Evolutionary conservation across 1,140 invertebrate genomes (phyloP), one percentile per base, ranked within the genome.

Genomic region (Oryctes rhinoceros): DNA sequence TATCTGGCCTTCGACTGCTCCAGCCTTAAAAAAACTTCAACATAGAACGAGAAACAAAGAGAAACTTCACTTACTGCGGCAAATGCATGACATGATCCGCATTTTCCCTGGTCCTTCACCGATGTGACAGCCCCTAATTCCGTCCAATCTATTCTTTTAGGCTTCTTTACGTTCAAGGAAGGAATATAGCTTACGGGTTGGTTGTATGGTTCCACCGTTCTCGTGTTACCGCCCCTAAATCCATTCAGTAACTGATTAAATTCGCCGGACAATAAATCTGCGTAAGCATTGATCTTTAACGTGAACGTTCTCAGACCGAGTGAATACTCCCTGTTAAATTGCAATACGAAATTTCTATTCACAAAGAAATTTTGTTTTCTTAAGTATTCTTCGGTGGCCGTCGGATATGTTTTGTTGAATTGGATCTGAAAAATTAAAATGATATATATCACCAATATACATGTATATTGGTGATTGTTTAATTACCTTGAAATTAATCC

Each of bases 281-380:
- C 92, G 87, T 93, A 97, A 84, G 76, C 65, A 88, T 97, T 97
- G 83, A 96, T 86, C 74, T 88, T 90, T 81, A 95, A 86, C 82
- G 91, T 91, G 87, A 89, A 96, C n/a, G 89, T 86, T 44, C 91
- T 90, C 81, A 90, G 84, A 0, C 95, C 95, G 59, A 88, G 84
- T 80, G 92, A 91, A 86, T 88, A 95, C 76, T 89, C 88, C 80
- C 90, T 88, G 89, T 98, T 98, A 85, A 97, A 96, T 83, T 92
- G 91, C n/a, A 93, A 93, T 86, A 98, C 94, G 85, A 92, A 93
- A 82, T 93, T 91, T 84, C 92, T 93, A 86, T 97, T 97, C 86
- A 97, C 94, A 85, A 96, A 92, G 86, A 93, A 97, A 79, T 97
- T 94, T 88, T 96, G 96, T 88, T 94, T 90, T 35, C 96, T 92